Percentiles rank a stretch among this genome's conserved stretches.
Conservation (phyloP, 2,113 vertebrate species). For the human (Homo sapiens) region GRCh38 chrX:20231501-20232000, state of each 20-base stretch:
- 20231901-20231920: slow-evolving; percentile 8
- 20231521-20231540: not conserved
- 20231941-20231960: not conserved
- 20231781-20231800: not conserved
- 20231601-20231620: not conserved
- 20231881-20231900: not conserved
- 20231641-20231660: not conserved
- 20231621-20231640: not conserved
- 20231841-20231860: not conserved
- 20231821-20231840: not conserved
- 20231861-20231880: not conserved
- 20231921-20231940: not conserved
- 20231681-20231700: slow-evolving; percentile 19
- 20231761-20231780: not conserved
- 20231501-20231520: not conserved
- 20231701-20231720: not conserved
- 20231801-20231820: not conserved
- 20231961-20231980: not conserved
- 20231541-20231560: slow-evolving; percentile 10
- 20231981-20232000: slow-evolving; percentile 28
- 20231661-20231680: not conserved
- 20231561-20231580: slow-evolving; percentile 29
- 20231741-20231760: not conserved
- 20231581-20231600: not conserved
- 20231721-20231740: not conserved